A percentile compares a stretch with the other conserved stretches of the same genome.
Evolutionary conservation across 1,140 invertebrate species (phyloP).

Genomic region (silkworm (Bombyx mori)): ASM3026992v2 NC_085110.1:12606001-12606500

Average conservation of each 20-base stretch:
- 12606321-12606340: background rate
- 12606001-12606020: slow-evolving; percentile 89
- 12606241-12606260: slow-evolving; percentile 90
- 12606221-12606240: slow-evolving; percentile 97
- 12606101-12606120: background rate
- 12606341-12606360: background rate
- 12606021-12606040: slow-evolving; percentile 98
- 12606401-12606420: too few species aligned
- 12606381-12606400: too few species aligned
- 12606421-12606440: too few species aligned
- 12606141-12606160: slow-evolving; percentile 20
- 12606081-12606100: slow-evolving; percentile 80
- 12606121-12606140: background rate
- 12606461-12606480: too few species aligned
- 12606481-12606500: background rate
- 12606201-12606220: slow-evolving; percentile 96
- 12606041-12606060: slow-evolving; percentile 93
- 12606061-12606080: slow-evolving; percentile 96
- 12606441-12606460: too few species aligned
- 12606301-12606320: slow-evolving; percentile 63
- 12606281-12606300: slow-evolving; percentile 89
- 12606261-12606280: slow-evolving; percentile 83
- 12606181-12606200: slow-evolving; percentile 94
- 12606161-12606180: slow-evolving; percentile 99
- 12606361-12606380: background rate